phyloP scores from a whole-genome alignment of 2,888 invertebrate genomes.

The Ichneumoninae sp. region DNA sequence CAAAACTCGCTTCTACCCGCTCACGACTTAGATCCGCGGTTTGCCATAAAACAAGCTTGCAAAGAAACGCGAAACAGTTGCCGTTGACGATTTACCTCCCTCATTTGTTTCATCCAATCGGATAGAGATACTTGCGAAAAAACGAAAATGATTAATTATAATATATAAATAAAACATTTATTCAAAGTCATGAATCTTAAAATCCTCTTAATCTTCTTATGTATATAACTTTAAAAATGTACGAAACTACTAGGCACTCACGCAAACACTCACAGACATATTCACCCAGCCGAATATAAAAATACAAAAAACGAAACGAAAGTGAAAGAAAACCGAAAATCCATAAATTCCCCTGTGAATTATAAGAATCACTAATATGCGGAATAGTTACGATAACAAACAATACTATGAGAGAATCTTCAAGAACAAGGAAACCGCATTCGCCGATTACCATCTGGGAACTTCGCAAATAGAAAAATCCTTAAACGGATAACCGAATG shows the following conservation, averaged over 20 bases:
- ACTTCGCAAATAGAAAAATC: too few species aligned
- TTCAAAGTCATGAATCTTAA: neutral
- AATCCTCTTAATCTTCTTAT: neutral
- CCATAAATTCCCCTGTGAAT: neutral
- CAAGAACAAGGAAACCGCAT: too few species aligned
- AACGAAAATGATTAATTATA: neutral
- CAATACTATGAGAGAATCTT: too few species aligned
- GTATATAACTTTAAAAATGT: neutral
- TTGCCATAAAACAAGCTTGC: conserved; percentile 69
- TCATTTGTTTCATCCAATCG: conserved; percentile 37
- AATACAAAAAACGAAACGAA: neutral
- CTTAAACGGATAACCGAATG: neutral
- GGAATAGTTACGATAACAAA: too few species aligned
- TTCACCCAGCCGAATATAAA: neutral
- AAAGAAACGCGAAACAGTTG: conserved; percentile 73
- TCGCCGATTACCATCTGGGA: too few species aligned
- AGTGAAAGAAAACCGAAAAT: neutral
- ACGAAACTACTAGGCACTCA: neutral
- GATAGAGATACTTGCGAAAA: neutral
- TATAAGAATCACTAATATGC: too few species aligned
- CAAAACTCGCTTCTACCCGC: conserved; percentile 63
- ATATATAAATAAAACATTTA: neutral
- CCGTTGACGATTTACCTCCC: neutral
- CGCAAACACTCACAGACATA: neutral
- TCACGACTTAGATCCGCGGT: conserved; percentile 44